Base-by-base conservation (phyloP, 2,888 invertebrate genomes). In the Tyria jacobaeae region DNA sequence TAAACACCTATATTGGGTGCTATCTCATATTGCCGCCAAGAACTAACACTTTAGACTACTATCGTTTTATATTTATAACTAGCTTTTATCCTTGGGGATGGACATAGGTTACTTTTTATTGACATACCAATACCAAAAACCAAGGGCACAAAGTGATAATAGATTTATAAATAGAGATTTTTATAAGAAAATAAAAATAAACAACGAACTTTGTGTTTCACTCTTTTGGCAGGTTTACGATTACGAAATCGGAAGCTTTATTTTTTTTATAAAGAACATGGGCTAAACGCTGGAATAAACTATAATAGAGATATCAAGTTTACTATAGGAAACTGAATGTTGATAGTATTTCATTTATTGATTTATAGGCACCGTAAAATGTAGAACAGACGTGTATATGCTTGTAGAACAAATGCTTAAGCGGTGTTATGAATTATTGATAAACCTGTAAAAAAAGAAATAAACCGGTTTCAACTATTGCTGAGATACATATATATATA, bases 291-390 rank as follows among this genome's bases (percentile, higher is more conserved):
- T 44, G 21, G 12, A 4, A 12, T 44, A 44, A 49, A 41, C 55
- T 41, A 62, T 62, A 56, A 59, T 71, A 67, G 75, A 63, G 24
- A 75, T 58, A 14, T 51, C 51, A 10, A 51, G 3, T 34, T 34
- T 51, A n/a, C 17, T 7, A 51, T 44, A 17, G 21, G 3, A 21
- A 21, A 44, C 10, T 44, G 12, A 44, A 44, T 44, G 44, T 44
- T 21, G 44, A 21, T 44, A 44, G 44, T 44, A 4, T 44, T 12
- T 44, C 44, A 44, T 44, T 51, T 44, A 44, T 44, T 44, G 44
- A 44, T 44, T 44, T 44, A 44, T 44, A 39, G 44, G 17, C 44
- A 27, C 17, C 25, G 54, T 44, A 44, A 44, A 44, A 12, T 21
- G 12, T 44, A 21, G 12, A 5, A 17, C 44, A 44, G 44, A 21